A percentile compares a stretch with the other conserved stretches of the same genome.
Conservation (phyloP, 1,140 invertebrate genomes). For the Danaus melanippus region DNA sequence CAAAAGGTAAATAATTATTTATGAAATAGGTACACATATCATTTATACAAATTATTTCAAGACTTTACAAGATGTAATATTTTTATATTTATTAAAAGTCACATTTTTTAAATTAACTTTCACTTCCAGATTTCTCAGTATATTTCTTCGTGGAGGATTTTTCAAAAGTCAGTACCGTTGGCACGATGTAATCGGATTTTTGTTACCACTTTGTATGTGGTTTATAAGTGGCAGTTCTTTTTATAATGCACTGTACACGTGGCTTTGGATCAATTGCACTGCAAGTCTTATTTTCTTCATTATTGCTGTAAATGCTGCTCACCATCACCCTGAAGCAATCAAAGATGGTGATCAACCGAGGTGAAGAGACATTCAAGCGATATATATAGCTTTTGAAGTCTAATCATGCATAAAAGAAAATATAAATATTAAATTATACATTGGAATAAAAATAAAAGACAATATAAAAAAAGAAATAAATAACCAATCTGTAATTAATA, state of each 20-base stretch:
- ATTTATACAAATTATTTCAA: too few relatives aligned
- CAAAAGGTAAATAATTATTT: constrained; percentile 29
- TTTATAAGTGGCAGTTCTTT: constrained; percentile 34
- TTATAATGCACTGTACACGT: constrained; percentile 57
- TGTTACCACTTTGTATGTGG: constrained; percentile 47
- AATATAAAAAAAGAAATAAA: constrained; percentile 46
- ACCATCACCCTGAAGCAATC: constrained; percentile 87
- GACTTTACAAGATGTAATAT: too few relatives aligned
- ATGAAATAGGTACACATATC: too few relatives aligned
- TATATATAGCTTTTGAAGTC: neutral
- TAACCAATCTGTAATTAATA: too few relatives aligned
- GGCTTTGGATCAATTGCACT: constrained; percentile 75
- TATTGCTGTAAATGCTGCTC: constrained; percentile 82
- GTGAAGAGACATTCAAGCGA: constrained; percentile 14
- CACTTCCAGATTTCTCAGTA: constrained; percentile 33
- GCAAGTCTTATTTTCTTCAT: constrained; percentile 76
- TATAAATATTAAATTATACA: neutral
- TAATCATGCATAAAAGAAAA: neutral
- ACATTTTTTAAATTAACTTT: neutral
- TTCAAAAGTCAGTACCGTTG: constrained; percentile 43
- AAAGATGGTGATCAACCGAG: constrained; percentile 81
- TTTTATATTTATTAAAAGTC: neutral
- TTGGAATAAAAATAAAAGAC: neutral
- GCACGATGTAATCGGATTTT: constrained; percentile 44
- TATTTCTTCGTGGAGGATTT: constrained; percentile 40